A percentile compares a stretch with the other conserved stretches of the same genome.
These are phyloP conservation scores for Phalloptychus januarius DNA, from an alignment of 2,797 vertebrate species.

Conservation along the genomic window DNA sequence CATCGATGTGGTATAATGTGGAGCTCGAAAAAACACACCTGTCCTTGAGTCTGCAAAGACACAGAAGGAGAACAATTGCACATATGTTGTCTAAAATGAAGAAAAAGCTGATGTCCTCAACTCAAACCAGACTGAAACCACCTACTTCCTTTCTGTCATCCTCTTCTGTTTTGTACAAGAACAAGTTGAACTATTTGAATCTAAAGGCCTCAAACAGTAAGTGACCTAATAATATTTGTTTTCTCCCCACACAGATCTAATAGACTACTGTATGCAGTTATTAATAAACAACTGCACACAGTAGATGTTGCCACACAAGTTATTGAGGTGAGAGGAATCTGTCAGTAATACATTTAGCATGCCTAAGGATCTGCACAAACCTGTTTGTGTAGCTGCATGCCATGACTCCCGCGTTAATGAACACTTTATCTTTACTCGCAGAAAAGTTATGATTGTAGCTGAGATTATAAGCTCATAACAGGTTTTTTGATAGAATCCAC, in stretches of 20 bases:
- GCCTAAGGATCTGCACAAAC: constrained; percentile 9
- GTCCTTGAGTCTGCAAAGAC: neutral
- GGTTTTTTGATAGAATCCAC: neutral
- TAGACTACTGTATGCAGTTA: no score
- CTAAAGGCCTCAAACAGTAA: neutral
- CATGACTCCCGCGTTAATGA: constrained; percentile 13
- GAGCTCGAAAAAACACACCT: constrained; percentile 17
- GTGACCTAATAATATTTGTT: neutral
- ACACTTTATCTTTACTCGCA: constrained; percentile 7
- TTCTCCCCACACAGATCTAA: neutral
- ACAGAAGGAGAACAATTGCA: constrained; percentile 19
- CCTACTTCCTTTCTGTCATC: constrained; percentile 40
- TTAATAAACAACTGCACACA: neutral
- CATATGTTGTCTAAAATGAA: constrained; percentile 6
- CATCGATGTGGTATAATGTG: constrained; percentile 14
- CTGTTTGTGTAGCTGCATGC: constrained; percentile 24
- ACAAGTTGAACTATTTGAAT: no score
- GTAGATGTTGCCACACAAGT: constrained; percentile 11
- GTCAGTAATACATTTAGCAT: constrained; percentile 1
- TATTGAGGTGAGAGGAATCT: constrained; percentile 53
- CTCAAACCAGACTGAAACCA: neutral
- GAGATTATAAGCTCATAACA: neutral
- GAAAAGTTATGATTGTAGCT: neutral
- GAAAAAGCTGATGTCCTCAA: constrained; percentile 18
- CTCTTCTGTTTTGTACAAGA: neutral